Base-by-base conservation (phyloP, 2,888 invertebrate species). In the Drosophila paracracens region DNA sequence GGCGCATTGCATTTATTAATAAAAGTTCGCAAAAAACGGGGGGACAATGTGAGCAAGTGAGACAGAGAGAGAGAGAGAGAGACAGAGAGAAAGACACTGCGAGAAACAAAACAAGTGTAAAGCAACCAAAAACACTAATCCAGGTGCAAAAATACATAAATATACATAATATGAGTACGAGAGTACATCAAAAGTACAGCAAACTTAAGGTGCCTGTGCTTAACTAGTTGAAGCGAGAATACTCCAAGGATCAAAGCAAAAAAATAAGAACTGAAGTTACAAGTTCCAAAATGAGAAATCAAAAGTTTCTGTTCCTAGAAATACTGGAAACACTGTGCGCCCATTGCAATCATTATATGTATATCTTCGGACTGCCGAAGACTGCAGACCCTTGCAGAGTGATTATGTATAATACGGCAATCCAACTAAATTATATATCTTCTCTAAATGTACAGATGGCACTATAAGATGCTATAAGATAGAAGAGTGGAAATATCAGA, bases 171-270 rank as follows among this genome's bases (percentile, higher is more conserved):
- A 59, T 21, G 46, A 46, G 25, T 50, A 64, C 53, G 36, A 54
- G 31, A 38, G 48, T 56, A 51, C 56, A 35, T 51, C 21, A 48
- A 48, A 33, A 11, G 33, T 33, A 33, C 25, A 27, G 25, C 5
- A 13, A 72, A 61, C 35, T 62, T 13, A 54, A 74, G 36, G 68
- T 69, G 71, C 66, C 71, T 59, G 70, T 79, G 65, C 62, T 52
- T n/a, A 21, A 31, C 36, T 50, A 54, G 36, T 33, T 16, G 21
- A 13, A 33, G n/a, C 33, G 16, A 52, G 16, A 13, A 36, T 38
- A 52, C 36, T 52, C 29, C 31, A 35, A 52, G 18, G 36, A 63
- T 50, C 10, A 48, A 53, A 50, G 10, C 13, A 11, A 54, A 10
- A 6, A 48, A 50, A 29, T 52, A 18, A 36, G 1, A 40, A 54